Conservation (phyloP, 1,140 invertebrate genomes). For the Drosophila takahashii region DNA sequence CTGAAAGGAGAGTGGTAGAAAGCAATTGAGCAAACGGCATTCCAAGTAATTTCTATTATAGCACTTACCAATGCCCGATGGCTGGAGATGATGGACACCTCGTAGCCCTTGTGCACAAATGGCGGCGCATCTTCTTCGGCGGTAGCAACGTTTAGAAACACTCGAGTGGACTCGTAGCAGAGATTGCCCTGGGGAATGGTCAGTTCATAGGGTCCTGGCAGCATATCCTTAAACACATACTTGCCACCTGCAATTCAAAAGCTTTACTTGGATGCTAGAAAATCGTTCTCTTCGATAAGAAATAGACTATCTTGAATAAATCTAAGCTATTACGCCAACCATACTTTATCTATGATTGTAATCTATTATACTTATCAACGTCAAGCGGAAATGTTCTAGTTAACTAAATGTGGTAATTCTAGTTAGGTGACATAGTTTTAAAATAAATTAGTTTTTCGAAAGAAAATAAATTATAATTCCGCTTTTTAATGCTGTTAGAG, state of each 20-base stretch:
- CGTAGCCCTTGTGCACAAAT: constrained; percentile 92
- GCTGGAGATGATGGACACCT: constrained; percentile 87
- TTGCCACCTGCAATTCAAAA: constrained; percentile 86
- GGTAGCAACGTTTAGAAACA: constrained; percentile 88
- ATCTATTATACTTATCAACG: constrained; percentile 2
- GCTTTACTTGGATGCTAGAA: background rate
- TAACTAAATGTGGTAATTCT: background rate
- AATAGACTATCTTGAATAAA: background rate
- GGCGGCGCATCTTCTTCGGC: constrained; percentile 88
- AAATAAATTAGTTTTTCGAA: background rate
- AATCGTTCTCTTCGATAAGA: background rate
- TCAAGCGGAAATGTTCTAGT: background rate
- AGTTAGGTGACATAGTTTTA: background rate
- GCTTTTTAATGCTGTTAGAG: background rate
- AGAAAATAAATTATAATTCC: background rate
- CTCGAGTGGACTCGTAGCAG: constrained; percentile 90
- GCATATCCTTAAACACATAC: constrained; percentile 92
- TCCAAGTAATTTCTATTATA: no score
- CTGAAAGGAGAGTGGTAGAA: constrained; percentile 16
- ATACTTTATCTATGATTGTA: background rate
- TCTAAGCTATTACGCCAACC: background rate
- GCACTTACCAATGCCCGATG: constrained; percentile 87
- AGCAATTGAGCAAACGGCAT: no score
- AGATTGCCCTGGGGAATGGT: constrained; percentile 88
- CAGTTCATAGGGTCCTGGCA: constrained; percentile 93